Evolutionary conservation across 2,113 vertebrate species (phyloP).

Genomic region (Setophaga petechia): DNA sequence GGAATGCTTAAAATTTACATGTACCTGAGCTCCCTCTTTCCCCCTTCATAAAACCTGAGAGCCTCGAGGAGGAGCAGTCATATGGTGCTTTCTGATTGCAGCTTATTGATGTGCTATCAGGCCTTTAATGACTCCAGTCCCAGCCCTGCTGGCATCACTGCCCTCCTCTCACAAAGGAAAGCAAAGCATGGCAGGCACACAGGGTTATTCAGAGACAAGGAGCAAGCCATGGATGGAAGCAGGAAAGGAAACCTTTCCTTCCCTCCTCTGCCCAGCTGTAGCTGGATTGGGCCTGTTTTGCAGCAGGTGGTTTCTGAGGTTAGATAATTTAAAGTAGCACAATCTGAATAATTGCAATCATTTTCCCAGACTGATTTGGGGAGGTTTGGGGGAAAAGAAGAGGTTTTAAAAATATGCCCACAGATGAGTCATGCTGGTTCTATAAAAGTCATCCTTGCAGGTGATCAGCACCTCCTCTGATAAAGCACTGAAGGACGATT

Average conservation of each 20-base stretch:
- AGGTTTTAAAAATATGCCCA: conserved; percentile 56
- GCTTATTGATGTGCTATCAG: not conserved
- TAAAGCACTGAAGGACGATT: conserved; percentile 27
- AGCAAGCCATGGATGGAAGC: not conserved
- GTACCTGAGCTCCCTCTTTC: not conserved
- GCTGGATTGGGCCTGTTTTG: not conserved
- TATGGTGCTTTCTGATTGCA: not conserved
- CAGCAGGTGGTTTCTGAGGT: conserved; percentile 33
- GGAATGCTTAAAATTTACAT: not conserved
- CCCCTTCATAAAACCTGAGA: not conserved
- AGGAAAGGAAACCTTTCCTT: not conserved
- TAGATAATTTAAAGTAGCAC: not conserved
- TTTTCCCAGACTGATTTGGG: conserved; percentile 45
- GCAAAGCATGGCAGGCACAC: not conserved
- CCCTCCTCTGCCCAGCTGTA: not conserved
- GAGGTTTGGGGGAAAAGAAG: conserved; percentile 51
- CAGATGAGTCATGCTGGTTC: conserved; percentile 61
- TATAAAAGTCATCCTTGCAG: conserved; percentile 49
- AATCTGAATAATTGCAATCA: conserved; percentile 64
- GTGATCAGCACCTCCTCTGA: conserved; percentile 59
- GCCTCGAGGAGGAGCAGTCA: not conserved
- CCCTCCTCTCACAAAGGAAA: not conserved
- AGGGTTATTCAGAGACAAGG: not conserved
- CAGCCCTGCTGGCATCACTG: not conserved
- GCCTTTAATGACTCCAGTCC: not conserved